Base-by-base conservation (phyloP, 2,113 vertebrate species). In the Blennius ocellaris region DNA sequence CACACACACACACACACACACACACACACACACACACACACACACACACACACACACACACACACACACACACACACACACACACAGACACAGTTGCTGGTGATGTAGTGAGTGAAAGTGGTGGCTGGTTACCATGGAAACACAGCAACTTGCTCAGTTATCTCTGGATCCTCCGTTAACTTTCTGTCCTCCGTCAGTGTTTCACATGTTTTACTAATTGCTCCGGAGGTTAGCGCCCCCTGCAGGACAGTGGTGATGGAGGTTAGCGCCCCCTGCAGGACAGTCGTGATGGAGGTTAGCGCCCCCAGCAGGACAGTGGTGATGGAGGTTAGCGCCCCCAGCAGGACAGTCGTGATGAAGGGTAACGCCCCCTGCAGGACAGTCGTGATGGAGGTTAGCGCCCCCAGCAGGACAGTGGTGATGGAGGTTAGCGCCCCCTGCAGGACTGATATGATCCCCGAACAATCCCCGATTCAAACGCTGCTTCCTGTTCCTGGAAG, bases 51-150 rank as follows among this genome's bases (percentile, higher is more conserved):
- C 21, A 30, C 21, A 30, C 21, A 30, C 21, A 30, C 21, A 30
- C 21, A 30, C 21, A 30, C 21, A 30, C 21, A 30, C 21, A 30
- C 21, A 30, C 21, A 30, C 21, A 30, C 21, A 30, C 21, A 30
- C 21, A 30, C 21, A 30, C 21, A 30, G 2, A 30, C 21, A 30
- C 21, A 30, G 21, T 30, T 4, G 2, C 21, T 30, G 21, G 21
- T 76, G 55, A 72, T 79, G 39, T 51, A 45, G 16, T 69, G 50
- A 59, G 73, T 36, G 82, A 74, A 78, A 83, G 71, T 73, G 80
- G 80, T 77, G 12, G 55, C 52, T 63, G 82, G 91, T 93, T 92
- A 84, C 92, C 90, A 57, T 91, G 92, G 91, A 66, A 93, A 92
- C 90, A 2, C 61, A 68, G 67, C 54, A 67, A 76, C 21, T 63